phyloP scores from a whole-genome alignment of 2,888 invertebrate species.

The Harpalus rufipes region DNA sequence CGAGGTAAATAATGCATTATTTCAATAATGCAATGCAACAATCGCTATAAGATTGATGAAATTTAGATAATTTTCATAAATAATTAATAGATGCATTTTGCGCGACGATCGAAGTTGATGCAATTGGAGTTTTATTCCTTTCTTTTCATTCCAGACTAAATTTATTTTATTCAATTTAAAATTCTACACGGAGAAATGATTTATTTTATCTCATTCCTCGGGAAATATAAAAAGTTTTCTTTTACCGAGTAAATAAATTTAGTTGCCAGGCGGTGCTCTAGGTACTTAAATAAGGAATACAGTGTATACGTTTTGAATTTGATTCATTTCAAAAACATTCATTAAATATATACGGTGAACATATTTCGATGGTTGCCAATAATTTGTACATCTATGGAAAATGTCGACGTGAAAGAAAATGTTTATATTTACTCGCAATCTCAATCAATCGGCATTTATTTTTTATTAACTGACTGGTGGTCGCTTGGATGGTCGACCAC shows the following conservation, averaged over 20 bases:
- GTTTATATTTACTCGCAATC: no score
- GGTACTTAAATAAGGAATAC: not conserved
- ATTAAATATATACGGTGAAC: no score
- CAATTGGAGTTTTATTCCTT: slow-evolving; percentile 38
- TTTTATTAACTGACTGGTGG: no score
- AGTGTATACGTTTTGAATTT: no score
- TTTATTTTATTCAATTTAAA: slow-evolving; percentile 48
- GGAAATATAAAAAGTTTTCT: not conserved
- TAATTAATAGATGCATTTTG: slow-evolving; percentile 53
- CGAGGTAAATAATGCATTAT: slow-evolving; percentile 29
- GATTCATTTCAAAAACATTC: no score
- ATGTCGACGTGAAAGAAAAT: no score
- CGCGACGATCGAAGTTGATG: slow-evolving; percentile 35
- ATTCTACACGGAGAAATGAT: slow-evolving; percentile 25
- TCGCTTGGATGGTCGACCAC: no score
- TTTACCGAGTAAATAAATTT: not conserved
- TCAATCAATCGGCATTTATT: no score
- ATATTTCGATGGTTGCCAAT: no score
- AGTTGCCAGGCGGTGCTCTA: not conserved
- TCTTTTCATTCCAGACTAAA: slow-evolving; percentile 1
- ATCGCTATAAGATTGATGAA: slow-evolving; percentile 45
- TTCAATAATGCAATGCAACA: slow-evolving; percentile 45
- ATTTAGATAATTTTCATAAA: slow-evolving; percentile 53
- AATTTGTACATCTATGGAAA: no score
- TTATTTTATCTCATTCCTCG: slow-evolving; percentile 24